These are phyloP conservation scores for Alca torda DNA, from an alignment of 2,797 vertebrate species.

Conservation along the genomic window DNA sequence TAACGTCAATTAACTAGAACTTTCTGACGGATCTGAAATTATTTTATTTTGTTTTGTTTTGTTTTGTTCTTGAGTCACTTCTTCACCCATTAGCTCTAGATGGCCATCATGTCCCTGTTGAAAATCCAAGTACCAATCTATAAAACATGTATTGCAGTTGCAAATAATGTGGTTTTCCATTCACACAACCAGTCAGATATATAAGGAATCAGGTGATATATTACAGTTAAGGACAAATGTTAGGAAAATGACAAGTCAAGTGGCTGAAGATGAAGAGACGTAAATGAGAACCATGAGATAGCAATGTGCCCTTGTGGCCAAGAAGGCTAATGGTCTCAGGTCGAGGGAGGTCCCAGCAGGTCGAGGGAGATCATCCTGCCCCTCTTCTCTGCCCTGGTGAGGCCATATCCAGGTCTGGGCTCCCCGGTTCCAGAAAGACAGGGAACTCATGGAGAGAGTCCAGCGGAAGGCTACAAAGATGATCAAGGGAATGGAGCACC, in stretches of 20 bases:
- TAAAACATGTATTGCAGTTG: not conserved
- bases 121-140: not conserved
- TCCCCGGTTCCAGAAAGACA: too few species aligned
- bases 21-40: not conserved
- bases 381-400: too few species aligned
- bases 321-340: too few species aligned
- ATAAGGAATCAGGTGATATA: not conserved
- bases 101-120: not conserved
- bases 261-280: not conserved
- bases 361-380: too few species aligned
- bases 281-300: not conserved
- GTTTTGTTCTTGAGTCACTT: not conserved
- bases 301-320: too few species aligned
- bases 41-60: not conserved
- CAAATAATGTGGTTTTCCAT: not conserved
- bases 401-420: too few species aligned
- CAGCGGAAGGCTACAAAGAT: too few species aligned
- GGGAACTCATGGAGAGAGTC: too few species aligned
- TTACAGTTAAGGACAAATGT: not conserved
- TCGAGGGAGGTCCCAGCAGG: too few species aligned
- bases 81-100: not conserved
- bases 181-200: not conserved
- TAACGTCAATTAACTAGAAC: not conserved
- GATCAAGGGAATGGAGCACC: too few species aligned
- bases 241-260: not conserved